Evolutionary conservation across 2,888 invertebrate species (phyloP), one percentile per base, ranked within the genome.

Genomic region (Aleiodes alternator): DNA sequence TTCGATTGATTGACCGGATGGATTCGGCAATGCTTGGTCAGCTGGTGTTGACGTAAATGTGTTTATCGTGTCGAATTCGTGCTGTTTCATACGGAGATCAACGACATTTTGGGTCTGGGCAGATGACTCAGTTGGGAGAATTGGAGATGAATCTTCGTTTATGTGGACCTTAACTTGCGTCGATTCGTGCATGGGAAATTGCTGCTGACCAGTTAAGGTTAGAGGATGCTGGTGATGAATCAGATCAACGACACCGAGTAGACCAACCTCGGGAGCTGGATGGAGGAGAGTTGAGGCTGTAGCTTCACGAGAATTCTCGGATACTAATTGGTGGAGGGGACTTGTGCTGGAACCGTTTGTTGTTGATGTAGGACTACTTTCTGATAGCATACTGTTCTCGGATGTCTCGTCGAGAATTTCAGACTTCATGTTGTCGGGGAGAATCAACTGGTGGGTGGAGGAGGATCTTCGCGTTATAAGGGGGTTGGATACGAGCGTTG

Each of bases 391-490:
- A 23, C 93, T 93, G 81, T 92, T 92, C 87, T 95, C 94, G 84
- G 95, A 94, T 81, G 92, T 93, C 78, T 96, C 95, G 86, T 95
- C 95, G 53, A 93, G 87, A 64, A 94, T 90, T 90, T 95, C 93
- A 64, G 93, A 87, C 76, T 89, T 89, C 9, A 89, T 79, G 73
- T 91, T 90, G 82, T 93, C 93, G 34, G 92, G 92, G 73, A 92
- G 87, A 61, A 93, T 92, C 82, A 91, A 84, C 59, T 90, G 90
- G 69, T 91, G 84, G 75, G 89, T 91, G 53, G 91, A 90, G 34
- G 94, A 93, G 48, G 94, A 91, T 6, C 95, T 91, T 23, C 95
- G 82, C 16, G 78, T 84, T 11, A 89, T 76, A 29, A 89, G 82
- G 3, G 88, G 92, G 78, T 92, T 92, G 48, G 94, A 92, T 82